phyloP scores from a whole-genome alignment of 2,113 vertebrate species.

The Melozone crissalis region DNA sequence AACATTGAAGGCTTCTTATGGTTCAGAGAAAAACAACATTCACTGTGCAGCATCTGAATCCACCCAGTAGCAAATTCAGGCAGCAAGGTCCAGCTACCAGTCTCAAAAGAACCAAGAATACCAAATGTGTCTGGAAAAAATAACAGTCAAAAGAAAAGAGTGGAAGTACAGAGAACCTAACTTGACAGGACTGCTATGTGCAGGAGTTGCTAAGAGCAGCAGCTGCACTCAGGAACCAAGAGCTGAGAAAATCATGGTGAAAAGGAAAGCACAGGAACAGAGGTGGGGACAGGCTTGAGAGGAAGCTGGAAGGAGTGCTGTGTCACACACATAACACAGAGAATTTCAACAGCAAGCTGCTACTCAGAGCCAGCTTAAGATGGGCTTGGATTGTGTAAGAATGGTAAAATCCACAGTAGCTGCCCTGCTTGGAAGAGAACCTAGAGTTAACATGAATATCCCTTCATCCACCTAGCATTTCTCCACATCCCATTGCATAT shows the following conservation, averaged over 20 bases:
- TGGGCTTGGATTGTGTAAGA: not conserved
- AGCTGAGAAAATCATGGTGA: not conserved
- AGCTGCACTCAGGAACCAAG: not conserved
- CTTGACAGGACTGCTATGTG: not conserved
- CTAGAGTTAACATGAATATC: not conserved
- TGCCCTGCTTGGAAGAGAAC: not conserved
- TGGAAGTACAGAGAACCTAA: not conserved
- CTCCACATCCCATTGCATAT: not conserved
- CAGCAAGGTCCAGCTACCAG: not conserved
- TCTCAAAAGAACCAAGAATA: not conserved
- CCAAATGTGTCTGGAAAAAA: not conserved
- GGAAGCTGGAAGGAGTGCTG: not conserved
- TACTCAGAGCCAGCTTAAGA: not conserved
- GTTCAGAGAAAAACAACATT: not conserved
- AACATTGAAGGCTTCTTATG: not conserved
- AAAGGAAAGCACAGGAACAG: not conserved
- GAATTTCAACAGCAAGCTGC: not conserved
- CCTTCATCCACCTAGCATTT: not conserved
- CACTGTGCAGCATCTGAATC: not conserved
- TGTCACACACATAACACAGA: fast-evolving
- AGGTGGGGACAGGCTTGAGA: not conserved
- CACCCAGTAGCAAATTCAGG: not conserved
- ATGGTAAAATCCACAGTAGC: not conserved
- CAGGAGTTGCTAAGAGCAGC: not conserved
- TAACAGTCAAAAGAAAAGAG: not conserved